Conservation (phyloP, 2,797 vertebrate genomes). For the Phyllotis vaccarum region DNA sequence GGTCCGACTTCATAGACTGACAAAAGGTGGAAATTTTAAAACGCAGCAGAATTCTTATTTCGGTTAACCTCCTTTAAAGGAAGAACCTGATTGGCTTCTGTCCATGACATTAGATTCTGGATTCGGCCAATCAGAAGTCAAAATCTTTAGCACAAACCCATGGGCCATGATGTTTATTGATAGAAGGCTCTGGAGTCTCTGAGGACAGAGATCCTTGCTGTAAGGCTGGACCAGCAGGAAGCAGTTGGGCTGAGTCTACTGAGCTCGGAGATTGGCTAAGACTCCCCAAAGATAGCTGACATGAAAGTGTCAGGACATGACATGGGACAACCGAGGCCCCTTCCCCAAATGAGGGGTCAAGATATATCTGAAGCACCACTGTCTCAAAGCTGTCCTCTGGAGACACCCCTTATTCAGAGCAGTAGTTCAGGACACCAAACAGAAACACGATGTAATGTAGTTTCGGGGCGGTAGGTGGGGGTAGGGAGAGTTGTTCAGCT, state of each 20-base stretch:
- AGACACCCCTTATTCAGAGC: background rate
- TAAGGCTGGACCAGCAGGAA: background rate
- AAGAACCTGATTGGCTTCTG: background rate
- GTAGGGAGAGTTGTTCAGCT: no score
- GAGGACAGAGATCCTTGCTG: background rate
- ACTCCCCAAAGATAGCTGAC: background rate
- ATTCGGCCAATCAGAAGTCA: background rate
- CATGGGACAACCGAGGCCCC: no score
- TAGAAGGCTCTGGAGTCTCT: background rate
- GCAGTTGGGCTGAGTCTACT: background rate
- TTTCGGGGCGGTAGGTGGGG: background rate
- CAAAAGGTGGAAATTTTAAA: background rate
- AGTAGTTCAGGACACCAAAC: background rate
- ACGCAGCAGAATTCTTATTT: background rate
- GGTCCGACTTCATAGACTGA: background rate
- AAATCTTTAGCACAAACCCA: background rate
- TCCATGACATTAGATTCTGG: background rate
- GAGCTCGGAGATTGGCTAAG: background rate
- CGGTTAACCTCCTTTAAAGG: background rate
- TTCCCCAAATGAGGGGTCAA: background rate
- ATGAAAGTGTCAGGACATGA: background rate
- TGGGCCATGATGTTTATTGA: background rate
- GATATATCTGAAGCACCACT: background rate
- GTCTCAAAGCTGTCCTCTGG: background rate
- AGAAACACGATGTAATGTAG: background rate